Conservation (phyloP, 1,140 invertebrate genomes). For the Ectropis grisescens region DNA sequence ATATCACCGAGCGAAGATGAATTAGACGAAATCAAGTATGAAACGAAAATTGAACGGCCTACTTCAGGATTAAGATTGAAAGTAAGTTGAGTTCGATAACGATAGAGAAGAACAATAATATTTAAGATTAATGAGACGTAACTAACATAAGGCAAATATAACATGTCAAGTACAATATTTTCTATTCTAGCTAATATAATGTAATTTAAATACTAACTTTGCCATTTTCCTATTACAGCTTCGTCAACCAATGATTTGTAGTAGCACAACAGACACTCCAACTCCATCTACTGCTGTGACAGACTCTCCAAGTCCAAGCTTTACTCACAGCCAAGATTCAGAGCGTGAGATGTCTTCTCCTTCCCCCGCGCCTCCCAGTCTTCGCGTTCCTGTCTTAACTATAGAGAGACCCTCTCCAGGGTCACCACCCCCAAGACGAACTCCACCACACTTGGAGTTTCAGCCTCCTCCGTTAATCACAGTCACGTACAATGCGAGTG, state of each 20-base stretch:
- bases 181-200: too few relatives aligned
- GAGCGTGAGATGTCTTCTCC: conserved; percentile 60
- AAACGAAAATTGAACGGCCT: conserved; percentile 30
- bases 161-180: too few relatives aligned
- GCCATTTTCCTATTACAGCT: too few relatives aligned
- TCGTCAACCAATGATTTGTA: conserved; percentile 53
- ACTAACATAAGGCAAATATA: too few relatives aligned
- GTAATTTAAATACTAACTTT: too few relatives aligned
- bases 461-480: conserved; percentile 79
- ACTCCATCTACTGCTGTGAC: conserved; percentile 62
- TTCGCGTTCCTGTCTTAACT: conserved; percentile 74
- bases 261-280: conserved; percentile 56
- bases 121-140: neutral
- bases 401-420: conserved; percentile 76
- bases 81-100: too few relatives aligned
- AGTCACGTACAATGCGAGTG: conserved; percentile 80
- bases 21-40: conserved; percentile 43
- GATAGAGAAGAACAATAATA: too few relatives aligned
- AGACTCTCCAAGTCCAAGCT: conserved; percentile 58
- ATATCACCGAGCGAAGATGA: conserved; percentile 59
- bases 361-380: conserved; percentile 43
- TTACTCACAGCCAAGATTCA: conserved; percentile 62
- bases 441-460: conserved; percentile 75
- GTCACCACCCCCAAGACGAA: conserved; percentile 74
- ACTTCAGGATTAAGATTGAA: conserved; percentile 49